Evolutionary conservation across 1,140 invertebrate species (phyloP).

Genomic region (Microplitis mediator): DNA sequence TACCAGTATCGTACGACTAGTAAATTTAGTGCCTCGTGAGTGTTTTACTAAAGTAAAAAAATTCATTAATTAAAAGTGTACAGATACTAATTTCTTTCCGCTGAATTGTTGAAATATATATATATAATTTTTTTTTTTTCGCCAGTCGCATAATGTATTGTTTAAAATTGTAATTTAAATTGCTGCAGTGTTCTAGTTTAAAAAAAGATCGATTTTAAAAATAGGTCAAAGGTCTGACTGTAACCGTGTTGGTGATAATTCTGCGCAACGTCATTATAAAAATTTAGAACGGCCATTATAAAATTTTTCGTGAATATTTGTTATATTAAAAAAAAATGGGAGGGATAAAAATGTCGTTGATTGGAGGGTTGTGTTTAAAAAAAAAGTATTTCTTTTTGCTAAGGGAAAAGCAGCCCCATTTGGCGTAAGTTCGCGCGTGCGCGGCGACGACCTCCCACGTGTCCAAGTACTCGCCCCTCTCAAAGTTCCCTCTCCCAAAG

Average conservation of each 20-base stretch:
- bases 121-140: too few species aligned
- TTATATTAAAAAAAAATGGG: background rate
- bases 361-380: background rate
- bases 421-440: conserved; percentile 26
- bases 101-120: too few species aligned
- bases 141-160: too few species aligned
- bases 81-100: too few species aligned
- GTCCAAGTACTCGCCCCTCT: conserved; percentile 14
- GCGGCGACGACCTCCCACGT: conserved; percentile 23
- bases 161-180: background rate
- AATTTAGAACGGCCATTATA: background rate
- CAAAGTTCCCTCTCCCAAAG: background rate
- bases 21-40: too few species aligned
- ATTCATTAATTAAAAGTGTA: too few species aligned
- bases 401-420: conserved; percentile 1
- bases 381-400: background rate
- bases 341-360: background rate
- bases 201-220: conserved; percentile 54
- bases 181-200: conserved; percentile 34
- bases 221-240: conserved; percentile 54
- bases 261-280: background rate
- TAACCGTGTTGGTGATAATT: background rate
- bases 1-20: too few species aligned
- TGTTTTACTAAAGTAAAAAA: too few species aligned
- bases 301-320: background rate